phyloP scores from a whole-genome alignment of 1,140 invertebrate genomes.

The Mylabris phalerata region DNA sequence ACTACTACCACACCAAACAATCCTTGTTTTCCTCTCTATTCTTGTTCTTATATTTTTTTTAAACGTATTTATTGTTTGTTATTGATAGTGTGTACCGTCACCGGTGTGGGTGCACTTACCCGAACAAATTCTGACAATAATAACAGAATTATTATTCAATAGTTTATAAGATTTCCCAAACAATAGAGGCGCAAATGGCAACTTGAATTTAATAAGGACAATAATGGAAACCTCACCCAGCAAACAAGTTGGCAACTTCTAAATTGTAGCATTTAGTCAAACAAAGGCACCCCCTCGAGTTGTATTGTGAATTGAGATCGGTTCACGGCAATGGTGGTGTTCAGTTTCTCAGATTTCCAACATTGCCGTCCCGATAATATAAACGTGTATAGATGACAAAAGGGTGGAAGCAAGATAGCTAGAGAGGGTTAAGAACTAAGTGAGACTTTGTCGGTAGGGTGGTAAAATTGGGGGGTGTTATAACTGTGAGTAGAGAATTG shows the following conservation, averaged over 20 bases:
- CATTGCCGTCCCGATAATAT: no score
- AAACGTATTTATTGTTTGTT: no score
- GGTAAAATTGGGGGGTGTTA: not conserved
- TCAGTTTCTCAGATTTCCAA: conserved; percentile 5
- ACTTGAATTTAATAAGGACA: conserved; percentile 38
- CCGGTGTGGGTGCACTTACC: not conserved
- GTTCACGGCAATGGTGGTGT: conserved; percentile 4
- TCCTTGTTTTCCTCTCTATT: no score
- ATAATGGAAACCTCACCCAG: conserved; percentile 40
- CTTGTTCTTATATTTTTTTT: no score
- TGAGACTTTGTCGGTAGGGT: not conserved
- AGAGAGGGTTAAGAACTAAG: not conserved
- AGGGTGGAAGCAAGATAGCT: no score
- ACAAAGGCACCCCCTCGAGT: conserved; percentile 37
- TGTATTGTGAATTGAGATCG: conserved; percentile 33
- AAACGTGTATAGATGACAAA: no score
- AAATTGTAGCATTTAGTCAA: conserved; percentile 43
- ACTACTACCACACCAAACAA: no score
- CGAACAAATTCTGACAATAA: conserved; percentile 19
- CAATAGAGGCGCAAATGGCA: conserved; percentile 39
- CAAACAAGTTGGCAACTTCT: conserved; percentile 42
- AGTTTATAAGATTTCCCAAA: conserved; percentile 36
- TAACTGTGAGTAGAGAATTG: no score
- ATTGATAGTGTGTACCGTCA: no score
- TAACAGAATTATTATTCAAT: conserved; percentile 31